Percentiles rank a stretch among this genome's conserved stretches.
Evolutionary conservation across 2,888 invertebrate species (phyloP).

Genomic region (Beris morrisii): DNA sequence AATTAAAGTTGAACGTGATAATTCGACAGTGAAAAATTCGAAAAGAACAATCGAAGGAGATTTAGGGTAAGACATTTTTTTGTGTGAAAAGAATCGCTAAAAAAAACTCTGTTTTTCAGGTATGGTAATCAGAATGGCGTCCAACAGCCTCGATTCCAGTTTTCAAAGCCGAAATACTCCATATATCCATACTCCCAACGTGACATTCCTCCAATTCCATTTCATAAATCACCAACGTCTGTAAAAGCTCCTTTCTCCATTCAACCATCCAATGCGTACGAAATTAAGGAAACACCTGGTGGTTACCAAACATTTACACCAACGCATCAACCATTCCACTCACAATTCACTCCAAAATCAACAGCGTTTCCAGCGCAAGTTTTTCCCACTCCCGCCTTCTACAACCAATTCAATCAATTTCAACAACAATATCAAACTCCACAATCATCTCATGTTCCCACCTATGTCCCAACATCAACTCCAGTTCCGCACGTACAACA

Average conservation of each 20-base stretch:
- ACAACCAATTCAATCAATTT: not conserved
- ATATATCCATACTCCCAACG: slow-evolving; percentile 72
- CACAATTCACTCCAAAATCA: slow-evolving; percentile 25
- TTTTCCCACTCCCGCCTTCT: slow-evolving; percentile 11
- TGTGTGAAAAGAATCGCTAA: slow-evolving; percentile 56
- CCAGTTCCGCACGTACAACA: slow-evolving; percentile 38
- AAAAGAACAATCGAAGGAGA: slow-evolving; percentile 75
- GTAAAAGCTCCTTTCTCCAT: slow-evolving; percentile 49
- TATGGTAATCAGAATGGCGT: slow-evolving; percentile 49
- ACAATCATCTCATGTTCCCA: slow-evolving; percentile 26
- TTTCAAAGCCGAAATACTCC: slow-evolving; percentile 61
- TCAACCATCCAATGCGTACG: slow-evolving; percentile 62
- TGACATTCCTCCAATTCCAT: slow-evolving; percentile 57
- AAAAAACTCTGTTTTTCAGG: slow-evolving; percentile 52
- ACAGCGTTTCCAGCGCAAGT: slow-evolving; percentile 28
- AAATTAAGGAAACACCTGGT: slow-evolving; percentile 45
- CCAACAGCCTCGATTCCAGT: slow-evolving; percentile 48
- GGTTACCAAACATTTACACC: slow-evolving; percentile 27
- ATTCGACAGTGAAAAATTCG: slow-evolving; percentile 48
- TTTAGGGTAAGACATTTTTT: slow-evolving; percentile 64
- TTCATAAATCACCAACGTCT: slow-evolving; percentile 29
- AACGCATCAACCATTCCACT: slow-evolving; percentile 13
- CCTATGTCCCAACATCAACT: slow-evolving; percentile 27
- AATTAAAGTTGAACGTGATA: slow-evolving; percentile 53
- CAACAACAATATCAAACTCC: not conserved